A percentile compares a stretch with the other conserved stretches of the same genome.
These are phyloP conservation scores for Vombatus ursinus DNA, from an alignment of 2,113 vertebrate genomes.

Conservation along the genomic window DNA sequence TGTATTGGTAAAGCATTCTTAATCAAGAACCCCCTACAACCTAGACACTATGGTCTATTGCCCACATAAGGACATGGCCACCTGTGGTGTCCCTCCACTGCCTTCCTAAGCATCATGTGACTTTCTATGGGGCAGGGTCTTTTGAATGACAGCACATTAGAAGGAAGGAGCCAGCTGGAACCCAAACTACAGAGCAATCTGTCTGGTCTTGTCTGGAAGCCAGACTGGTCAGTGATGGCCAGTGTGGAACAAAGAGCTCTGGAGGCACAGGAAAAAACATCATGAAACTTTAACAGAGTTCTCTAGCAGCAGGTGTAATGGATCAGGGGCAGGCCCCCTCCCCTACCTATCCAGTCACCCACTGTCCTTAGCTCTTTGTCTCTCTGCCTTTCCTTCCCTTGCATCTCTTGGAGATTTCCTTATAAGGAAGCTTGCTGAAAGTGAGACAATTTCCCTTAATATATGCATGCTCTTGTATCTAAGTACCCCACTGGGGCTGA, in stretches of 20 bases:
- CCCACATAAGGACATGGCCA: constrained; percentile 13
- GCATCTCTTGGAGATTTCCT: constrained; percentile 49
- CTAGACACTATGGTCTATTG: neutral
- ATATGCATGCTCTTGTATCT: neutral
- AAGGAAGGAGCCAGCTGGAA: constrained; percentile 74
- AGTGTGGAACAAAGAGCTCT: constrained; percentile 81
- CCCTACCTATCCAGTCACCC: constrained; percentile 49
- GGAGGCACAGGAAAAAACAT: constrained; percentile 78
- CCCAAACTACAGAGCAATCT: constrained; percentile 69
- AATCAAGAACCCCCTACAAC: constrained; percentile 1
- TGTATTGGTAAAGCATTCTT: neutral
- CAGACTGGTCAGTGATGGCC: constrained; percentile 81
- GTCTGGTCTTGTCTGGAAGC: constrained; percentile 64
- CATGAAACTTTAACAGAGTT: constrained; percentile 80
- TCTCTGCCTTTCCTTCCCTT: constrained; percentile 2
- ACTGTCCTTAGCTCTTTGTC: neutral
- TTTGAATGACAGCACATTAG: constrained; percentile 81
- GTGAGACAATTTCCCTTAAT: neutral
- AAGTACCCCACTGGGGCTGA: neutral
- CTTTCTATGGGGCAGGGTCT: constrained; percentile 71
- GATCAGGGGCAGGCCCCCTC: constrained; percentile 76
- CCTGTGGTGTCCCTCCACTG: constrained; percentile 58
- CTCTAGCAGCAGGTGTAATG: constrained; percentile 83
- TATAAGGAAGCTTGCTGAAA: neutral
- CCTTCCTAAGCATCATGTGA: constrained; percentile 69